These are phyloP conservation scores for Diploptera punctata DNA, from an alignment of 2,888 invertebrate genomes.

Conservation along the genomic window DNA sequence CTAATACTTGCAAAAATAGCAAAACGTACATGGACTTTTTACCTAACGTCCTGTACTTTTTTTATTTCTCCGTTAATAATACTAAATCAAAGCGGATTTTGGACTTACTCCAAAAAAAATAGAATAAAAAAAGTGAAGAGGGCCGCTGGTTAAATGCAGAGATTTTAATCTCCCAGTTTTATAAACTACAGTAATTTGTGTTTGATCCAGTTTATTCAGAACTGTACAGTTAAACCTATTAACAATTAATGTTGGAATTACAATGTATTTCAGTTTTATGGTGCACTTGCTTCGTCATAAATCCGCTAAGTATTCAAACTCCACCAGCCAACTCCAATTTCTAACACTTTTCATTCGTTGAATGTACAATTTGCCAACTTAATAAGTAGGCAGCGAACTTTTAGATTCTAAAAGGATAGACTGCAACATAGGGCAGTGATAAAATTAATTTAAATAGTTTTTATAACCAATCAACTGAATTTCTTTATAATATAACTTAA, in stretches of 20 bases:
- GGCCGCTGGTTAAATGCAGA: background rate
- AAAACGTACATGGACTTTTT: too few relatives aligned
- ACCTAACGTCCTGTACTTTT: background rate
- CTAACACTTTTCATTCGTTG: too few relatives aligned
- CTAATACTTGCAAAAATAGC: too few relatives aligned
- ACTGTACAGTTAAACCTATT: conserved; percentile 5
- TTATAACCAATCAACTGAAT: too few relatives aligned
- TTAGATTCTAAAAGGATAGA: too few relatives aligned
- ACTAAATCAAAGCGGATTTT: conserved; percentile 1
- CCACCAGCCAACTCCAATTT: conserved; percentile 1
- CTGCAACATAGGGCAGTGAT: too few relatives aligned
- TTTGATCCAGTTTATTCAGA: background rate
- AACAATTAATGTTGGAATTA: conserved; percentile 1
- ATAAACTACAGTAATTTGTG: conserved; percentile 12
- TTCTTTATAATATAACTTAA: too few relatives aligned
- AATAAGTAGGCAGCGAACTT: too few relatives aligned
- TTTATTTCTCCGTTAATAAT: background rate
- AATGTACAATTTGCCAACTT: too few relatives aligned
- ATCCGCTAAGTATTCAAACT: too few relatives aligned
- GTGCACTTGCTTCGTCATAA: too few relatives aligned
- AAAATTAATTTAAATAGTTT: too few relatives aligned
- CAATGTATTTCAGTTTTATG: background rate
- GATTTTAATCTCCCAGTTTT: background rate
- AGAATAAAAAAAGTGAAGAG: background rate
- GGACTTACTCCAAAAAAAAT: conserved; percentile 7